Evolutionary conservation across 1,140 invertebrate genomes (phyloP), one percentile per base, ranked within the genome.

Genomic region (Polyergus mexicanus): DNA sequence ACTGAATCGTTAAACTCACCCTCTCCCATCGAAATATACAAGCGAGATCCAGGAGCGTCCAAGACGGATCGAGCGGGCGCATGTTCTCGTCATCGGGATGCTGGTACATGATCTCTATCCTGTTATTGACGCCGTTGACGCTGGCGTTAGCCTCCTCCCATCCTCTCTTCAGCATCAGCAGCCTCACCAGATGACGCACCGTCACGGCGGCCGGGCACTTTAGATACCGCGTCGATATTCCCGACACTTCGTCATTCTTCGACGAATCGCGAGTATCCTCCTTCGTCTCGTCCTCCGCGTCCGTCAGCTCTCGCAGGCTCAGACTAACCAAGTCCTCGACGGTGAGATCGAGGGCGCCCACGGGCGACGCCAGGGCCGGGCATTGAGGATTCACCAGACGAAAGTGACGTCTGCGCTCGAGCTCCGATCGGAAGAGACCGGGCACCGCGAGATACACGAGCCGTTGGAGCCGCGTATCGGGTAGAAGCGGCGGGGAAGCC

Each of bases 391-490:
- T 94, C 0, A 91, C 81, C 35, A 91, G 77, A 25, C 91, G 91
- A 72, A 94, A 94, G 22, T 92, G 92, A 35, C 92, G 92, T 41
- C 94, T 90, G 16, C 92, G 90, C 51, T 94, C 93, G 7, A 93
- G 89, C 74, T 94, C 94, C 5, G 94, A 93, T 10, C 92, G 91
- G 60, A 92, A 97, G 25, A 98, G 94, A 35, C 96, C 96, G 16
- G 97, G 97, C n/a, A 98, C 97, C 41, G 97, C 92, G 92, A 97
- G 97, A 93, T 97, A 98, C 0, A 98, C 97, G 78, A 98, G 95
- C 90, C 97, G 96, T 93, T 98, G 97, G 1, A 98, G 93, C 6
- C 96, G 97, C 81, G 96, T 94, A 92, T 98, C 97, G 62, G 95
- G 94, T 80, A 96, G 93, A 62, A 97, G 95, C 83, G 96, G 96